Percentiles rank a stretch among this genome's conserved stretches.
Conservation (phyloP, 2,113 vertebrate genomes). For the Opisthocomus hoazin region DNA sequence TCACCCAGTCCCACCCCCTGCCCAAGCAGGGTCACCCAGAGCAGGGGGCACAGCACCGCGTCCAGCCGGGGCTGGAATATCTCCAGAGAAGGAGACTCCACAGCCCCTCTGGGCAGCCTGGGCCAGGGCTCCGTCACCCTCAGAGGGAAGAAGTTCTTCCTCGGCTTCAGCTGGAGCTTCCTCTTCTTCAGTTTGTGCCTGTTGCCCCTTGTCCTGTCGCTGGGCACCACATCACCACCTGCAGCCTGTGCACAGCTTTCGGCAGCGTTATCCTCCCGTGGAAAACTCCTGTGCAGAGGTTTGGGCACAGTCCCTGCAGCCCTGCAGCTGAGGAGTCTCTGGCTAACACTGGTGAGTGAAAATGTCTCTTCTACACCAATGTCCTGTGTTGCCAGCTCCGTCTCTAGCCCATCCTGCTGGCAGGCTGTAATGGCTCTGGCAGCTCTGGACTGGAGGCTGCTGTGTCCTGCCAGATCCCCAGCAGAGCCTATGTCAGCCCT, state of each 20-base stretch:
- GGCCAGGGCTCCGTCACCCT: too few species aligned
- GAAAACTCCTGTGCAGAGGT: neutral
- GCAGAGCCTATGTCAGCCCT: neutral
- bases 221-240: neutral
- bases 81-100: too few species aligned
- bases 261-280: neutral
- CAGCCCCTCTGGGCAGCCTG: too few species aligned
- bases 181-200: too few species aligned
- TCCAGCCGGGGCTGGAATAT: too few species aligned
- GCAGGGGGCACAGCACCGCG: too few species aligned
- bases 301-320: neutral
- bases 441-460: neutral
- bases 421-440: neutral
- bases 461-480: neutral
- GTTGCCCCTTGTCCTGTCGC: too few species aligned
- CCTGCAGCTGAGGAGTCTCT: neutral
- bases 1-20: too few species aligned
- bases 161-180: too few species aligned
- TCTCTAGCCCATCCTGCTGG: neutral
- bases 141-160: too few species aligned
- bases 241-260: neutral
- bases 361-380: neutral
- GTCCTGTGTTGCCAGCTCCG: neutral
- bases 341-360: neutral
- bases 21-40: too few species aligned